phyloP scores from a whole-genome alignment of 1,140 invertebrate species.

The Pseudomyrmex flavicornis region DNA sequence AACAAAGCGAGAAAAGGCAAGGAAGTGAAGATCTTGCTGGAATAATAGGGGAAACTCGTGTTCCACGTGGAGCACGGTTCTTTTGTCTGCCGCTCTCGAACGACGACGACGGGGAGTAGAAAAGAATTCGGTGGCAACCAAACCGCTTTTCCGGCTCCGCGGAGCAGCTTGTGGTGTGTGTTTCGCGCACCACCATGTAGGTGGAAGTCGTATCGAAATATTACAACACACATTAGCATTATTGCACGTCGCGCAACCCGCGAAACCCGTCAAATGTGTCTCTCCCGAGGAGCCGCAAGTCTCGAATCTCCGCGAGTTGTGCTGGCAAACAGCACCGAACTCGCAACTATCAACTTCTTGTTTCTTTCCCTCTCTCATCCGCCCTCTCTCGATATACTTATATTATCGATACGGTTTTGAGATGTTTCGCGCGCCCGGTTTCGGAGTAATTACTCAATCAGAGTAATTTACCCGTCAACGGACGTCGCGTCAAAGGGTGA shows the following conservation, averaged over 20 bases:
- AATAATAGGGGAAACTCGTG: not conserved
- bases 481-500: conserved; percentile 71
- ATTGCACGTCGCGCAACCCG: conserved; percentile 54
- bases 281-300: conserved; percentile 37
- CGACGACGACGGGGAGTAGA: not conserved
- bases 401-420: conserved; percentile 37
- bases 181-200: not conserved
- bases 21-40: too few species aligned
- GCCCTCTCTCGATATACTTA: conserved; percentile 14
- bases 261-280: conserved; percentile 75
- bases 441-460: conserved; percentile 73
- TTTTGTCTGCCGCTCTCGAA: conserved; percentile 8
- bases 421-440: conserved; percentile 51
- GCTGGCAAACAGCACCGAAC: conserved; percentile 13
- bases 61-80: conserved; percentile 5
- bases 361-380: not conserved
- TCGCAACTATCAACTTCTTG: conserved; percentile 22
- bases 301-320: conserved; percentile 54
- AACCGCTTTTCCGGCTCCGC: too few species aligned
- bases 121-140: conserved; percentile 14
- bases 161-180: too few species aligned
- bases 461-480: conserved; percentile 50
- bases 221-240: conserved; percentile 60
- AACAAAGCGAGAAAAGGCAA: too few species aligned
- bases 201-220: conserved; percentile 63